Base-by-base conservation (phyloP, 2,888 invertebrate species). In the Machimus atricapillus region DNA sequence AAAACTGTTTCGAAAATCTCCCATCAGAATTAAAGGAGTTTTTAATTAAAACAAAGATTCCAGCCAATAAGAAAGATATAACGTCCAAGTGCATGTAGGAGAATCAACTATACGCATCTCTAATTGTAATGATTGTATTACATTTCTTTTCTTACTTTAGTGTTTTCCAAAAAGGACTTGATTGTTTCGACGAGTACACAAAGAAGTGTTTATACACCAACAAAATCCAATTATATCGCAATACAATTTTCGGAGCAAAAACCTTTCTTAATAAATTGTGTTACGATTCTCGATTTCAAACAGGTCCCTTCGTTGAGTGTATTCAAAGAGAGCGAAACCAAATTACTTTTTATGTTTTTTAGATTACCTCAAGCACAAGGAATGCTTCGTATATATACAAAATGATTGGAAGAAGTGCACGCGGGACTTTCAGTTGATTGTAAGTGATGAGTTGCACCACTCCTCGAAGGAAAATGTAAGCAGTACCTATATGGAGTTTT, bases 311-410 rank as follows among this genome's bases (percentile, higher is more conserved):
- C 6, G 27, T 2, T 66, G 9, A 43, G 43, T 23, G 23, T 43
- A n/a, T 19, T 78, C 46, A 7, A 16, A 14, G 19, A n/a, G 12
- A 14, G 3, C n/a, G 31, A 58, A 8, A 37, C 37, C 58, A 52
- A n/a, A 52, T 52, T 52, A 8, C 7, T 19, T 7, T 16, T 52
- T n/a, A 5, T 52, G n/a, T 52, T 19, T 88, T 87, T 23, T 34
- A 92, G 92, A 92, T 89, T 92, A 92, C 87, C 87, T 92, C 82
- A 90, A 90, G 27, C 92, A 92, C 87, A 92, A 91, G 88, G 92
- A 92, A 40, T 92, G 92, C 88, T 92, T 92, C 58, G 88, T 90
- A 1, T 90, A 91, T 87, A 92, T 93, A 78, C 91, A 92, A 87
- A 89, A 90, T 16, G 93, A 92, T 87, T 92, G 93, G 92, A 90